Conservation (phyloP, 2,113 vertebrate species). For the Pampusana beccarii region DNA sequence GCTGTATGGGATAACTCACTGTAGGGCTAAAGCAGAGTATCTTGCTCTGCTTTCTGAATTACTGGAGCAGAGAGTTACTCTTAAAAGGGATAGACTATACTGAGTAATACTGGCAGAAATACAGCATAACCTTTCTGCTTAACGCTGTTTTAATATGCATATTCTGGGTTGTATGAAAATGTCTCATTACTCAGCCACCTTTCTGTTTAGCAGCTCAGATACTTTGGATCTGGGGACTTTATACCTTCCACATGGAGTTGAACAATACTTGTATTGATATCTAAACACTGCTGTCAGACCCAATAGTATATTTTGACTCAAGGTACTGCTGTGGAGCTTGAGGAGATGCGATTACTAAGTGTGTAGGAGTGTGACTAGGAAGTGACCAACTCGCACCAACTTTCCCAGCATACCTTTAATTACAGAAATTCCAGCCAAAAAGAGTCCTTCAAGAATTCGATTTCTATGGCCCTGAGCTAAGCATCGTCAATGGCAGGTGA, state of each 20-base stretch:
- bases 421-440: not conserved
- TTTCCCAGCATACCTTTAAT: not conserved
- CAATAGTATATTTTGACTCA: not conserved
- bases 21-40: not conserved
- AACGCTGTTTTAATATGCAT: not conserved
- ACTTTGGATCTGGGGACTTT: not conserved
- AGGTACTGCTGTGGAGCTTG: not conserved
- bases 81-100: not conserved
- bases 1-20: not conserved
- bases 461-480: not conserved
- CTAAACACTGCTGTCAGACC: not conserved
- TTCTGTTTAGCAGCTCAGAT: not conserved
- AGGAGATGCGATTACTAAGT: not conserved
- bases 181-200: not conserved
- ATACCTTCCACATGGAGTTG: fast-evolving
- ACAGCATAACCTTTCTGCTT: not conserved
- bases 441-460: not conserved
- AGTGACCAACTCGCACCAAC: not conserved
- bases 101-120: not conserved
- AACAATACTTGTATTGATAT: not conserved
- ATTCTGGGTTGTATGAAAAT: not conserved
- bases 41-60: conserved; percentile 3
- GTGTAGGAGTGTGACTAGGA: not conserved
- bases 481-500: not conserved
- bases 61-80: not conserved